Evolutionary conservation across 2,797 vertebrate species (phyloP).

Genomic region (Botia kubotai): DNA sequence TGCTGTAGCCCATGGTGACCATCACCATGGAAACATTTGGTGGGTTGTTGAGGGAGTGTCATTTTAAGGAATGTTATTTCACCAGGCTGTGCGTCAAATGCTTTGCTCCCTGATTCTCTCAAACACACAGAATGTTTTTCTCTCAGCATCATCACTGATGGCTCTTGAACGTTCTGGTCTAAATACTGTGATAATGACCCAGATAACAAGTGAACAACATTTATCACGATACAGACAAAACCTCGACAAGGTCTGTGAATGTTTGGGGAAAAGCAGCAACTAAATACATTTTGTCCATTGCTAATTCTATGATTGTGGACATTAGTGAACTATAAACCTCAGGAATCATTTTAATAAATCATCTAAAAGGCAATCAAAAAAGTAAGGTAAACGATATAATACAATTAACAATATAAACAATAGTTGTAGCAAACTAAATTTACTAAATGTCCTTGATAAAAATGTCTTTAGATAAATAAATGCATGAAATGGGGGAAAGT

Average conservation of each 20-base stretch:
- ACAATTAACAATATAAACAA: too few relatives aligned
- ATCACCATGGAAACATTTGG: conserved; percentile 38
- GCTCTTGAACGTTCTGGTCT: conserved; percentile 39
- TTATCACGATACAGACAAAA: neutral
- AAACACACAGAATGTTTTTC: conserved; percentile 28
- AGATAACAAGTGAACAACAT: conserved; percentile 35
- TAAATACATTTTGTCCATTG: neutral
- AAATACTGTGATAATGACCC: conserved; percentile 36
- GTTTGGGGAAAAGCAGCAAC: conserved; percentile 4
- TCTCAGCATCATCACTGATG: conserved; percentile 27
- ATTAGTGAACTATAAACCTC: neutral
- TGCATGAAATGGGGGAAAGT: too few relatives aligned
- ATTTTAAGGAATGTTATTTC: conserved; percentile 38
- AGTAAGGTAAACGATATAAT: too few relatives aligned
- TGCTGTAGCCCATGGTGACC: conserved; percentile 24
- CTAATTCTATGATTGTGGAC: too few relatives aligned
- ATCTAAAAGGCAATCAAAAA: neutral
- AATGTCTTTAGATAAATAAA: neutral
- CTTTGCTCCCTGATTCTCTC: conserved; percentile 20
- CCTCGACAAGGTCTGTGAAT: neutral
- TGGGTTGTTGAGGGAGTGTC: conserved; percentile 44
- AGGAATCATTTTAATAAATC: neutral
- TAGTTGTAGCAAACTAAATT: too few relatives aligned
- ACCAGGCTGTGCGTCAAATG: conserved; percentile 11
- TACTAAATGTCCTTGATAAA: too few relatives aligned